Percentiles rank a stretch among this genome's conserved stretches.
phyloP scores from a whole-genome alignment of 2,888 invertebrate species.

The Podotricha telesiphe region DNA sequence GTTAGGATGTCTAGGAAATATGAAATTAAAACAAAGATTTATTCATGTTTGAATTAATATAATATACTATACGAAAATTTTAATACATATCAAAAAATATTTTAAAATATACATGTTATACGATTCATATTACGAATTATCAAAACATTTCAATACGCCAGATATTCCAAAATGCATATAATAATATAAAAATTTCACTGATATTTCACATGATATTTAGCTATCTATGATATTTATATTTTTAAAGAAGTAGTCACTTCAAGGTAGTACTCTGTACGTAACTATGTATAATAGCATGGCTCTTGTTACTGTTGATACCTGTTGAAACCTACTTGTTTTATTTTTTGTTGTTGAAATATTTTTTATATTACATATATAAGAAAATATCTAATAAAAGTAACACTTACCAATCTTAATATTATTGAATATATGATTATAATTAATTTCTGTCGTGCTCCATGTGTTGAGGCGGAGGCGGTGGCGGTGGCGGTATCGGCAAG shows the following conservation, averaged over 20 bases:
- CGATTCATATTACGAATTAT: conserved; percentile 79
- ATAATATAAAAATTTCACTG: conserved; percentile 75
- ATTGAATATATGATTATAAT: conserved; percentile 22
- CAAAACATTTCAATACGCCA: conserved; percentile 78
- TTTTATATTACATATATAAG: neutral
- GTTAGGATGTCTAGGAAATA: too few relatives aligned
- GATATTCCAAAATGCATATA: conserved; percentile 77
- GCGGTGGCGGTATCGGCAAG: conserved; percentile 83
- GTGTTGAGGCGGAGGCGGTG: conserved; percentile 87
- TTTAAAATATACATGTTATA: conserved; percentile 72
- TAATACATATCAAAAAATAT: conserved; percentile 75
- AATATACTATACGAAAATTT: conserved; percentile 79
- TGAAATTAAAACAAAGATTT: neutral
- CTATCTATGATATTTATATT: conserved; percentile 66
- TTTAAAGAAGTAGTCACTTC: conserved; percentile 37
- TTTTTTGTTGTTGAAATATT: neutral
- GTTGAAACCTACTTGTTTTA: conserved; percentile 45
- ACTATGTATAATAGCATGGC: conserved; percentile 13
- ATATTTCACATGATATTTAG: conserved; percentile 71
- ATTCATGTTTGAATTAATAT: conserved; percentile 41
- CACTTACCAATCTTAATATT: neutral
- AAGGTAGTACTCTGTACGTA: conserved; percentile 22
- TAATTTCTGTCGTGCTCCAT: conserved; percentile 64
- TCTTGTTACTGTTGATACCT: conserved; percentile 50
- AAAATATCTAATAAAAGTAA: neutral